Base-by-base conservation (phyloP, 2,888 invertebrate genomes). In the Antheraea yamamai region DNA sequence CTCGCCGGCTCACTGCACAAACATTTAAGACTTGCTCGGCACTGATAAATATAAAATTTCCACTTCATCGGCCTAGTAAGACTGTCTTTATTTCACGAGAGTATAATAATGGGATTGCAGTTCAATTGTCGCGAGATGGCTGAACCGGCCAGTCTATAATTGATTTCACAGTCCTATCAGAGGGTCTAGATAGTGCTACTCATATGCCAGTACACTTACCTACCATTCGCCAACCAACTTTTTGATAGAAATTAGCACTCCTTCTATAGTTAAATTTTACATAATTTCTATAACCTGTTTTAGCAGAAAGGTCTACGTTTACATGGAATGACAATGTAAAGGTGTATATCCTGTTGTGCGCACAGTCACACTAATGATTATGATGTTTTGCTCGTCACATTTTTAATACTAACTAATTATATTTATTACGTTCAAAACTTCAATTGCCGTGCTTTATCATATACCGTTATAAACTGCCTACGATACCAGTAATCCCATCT, bases 1-100 rank as follows among this genome's bases (percentile, higher is more conserved):
- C 70, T 70, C 70, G 4, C 23, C 70, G 39, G 39, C 70, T 70
- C 70, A 35, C n/a, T 70, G n/a, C 70, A 70, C 70, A 39, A 70
- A 39, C 39, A 39, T 39, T 70, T 70, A 35, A 70, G 64, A 16
- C 30, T 30, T 30, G 30, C 30, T 66, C 30, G 18, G 16, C 7
- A 16, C 64, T 66, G 64, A 30, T 30, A 66, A 30, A 66, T 66
- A 4, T 66, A 30, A 30, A 66, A 4, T 30, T 66, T 66, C 26
- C 64, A 16, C 4, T 66, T 20, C 4, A 26, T 30, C 10, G 64
- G 26, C 30, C 30, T 30, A 66, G 64, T 1, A 30, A 30, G 16
- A 4, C 1, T 12, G 6, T 20, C n/a, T 20, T 20, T 4, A 20
- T 55, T 55, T 55, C 3, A 55, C 6, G 1, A 55, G n/a, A 55